A percentile compares a stretch with the other conserved stretches of the same genome.
phyloP scores from a whole-genome alignment of 2,888 invertebrate species.

The Scaptomyza tumidula region DNA sequence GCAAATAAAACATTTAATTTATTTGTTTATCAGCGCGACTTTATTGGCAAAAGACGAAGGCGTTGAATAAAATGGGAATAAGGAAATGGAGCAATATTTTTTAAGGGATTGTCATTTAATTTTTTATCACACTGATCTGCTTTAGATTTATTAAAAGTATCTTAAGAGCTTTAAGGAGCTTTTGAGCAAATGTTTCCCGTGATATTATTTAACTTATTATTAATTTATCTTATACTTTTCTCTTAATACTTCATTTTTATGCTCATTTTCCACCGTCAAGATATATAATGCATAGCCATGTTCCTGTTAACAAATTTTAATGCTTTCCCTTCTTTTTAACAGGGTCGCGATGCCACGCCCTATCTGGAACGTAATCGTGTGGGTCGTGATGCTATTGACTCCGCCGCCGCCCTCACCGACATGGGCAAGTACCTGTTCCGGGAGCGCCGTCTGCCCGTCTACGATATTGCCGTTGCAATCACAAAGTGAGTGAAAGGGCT shows the following conservation, averaged over 20 bases:
- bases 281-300: too few species aligned
- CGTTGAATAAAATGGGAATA: too few species aligned
- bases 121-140: too few species aligned
- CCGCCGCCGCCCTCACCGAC: slow-evolving; percentile 96
- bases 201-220: too few species aligned
- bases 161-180: too few species aligned
- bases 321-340: slow-evolving; percentile 1
- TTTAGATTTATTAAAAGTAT: too few species aligned
- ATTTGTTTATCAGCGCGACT: neutral
- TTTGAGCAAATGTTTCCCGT: too few species aligned
- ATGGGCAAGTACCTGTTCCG: slow-evolving; percentile 99
- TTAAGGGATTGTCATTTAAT: neutral
- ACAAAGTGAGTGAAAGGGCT: slow-evolving; percentile 92
- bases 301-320: too few species aligned
- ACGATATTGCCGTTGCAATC: slow-evolving; percentile 97
- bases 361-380: slow-evolving; percentile 97
- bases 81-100: neutral
- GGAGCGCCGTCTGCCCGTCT: slow-evolving; percentile 96
- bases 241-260: too few species aligned
- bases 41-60: neutral
- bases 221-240: too few species aligned
- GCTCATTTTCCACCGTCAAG: too few species aligned
- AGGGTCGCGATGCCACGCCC: slow-evolving; percentile 97
- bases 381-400: slow-evolving; percentile 96
- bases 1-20: neutral